Evolutionary conservation across 2,113 vertebrate genomes (phyloP).

Genomic region (Lepus timidus): DNA sequence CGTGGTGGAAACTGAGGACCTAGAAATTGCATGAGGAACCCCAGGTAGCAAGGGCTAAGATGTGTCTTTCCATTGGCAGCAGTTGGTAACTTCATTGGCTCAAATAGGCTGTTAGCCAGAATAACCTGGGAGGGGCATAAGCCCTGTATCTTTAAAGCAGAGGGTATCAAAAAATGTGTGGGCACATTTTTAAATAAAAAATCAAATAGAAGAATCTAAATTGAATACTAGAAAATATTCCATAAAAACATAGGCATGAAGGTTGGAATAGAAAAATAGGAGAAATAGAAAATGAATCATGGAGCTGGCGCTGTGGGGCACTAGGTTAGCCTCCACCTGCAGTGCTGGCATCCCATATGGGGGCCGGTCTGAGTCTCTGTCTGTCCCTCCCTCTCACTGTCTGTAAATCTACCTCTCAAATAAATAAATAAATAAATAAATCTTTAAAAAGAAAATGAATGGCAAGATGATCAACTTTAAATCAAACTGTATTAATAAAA

Average conservation of each 20-base stretch:
- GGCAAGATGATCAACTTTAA: neutral
- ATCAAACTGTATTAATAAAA: neutral
- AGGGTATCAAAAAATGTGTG: neutral
- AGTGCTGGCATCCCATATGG: too few relatives aligned
- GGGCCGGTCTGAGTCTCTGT: too few relatives aligned
- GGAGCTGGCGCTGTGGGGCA: too few relatives aligned
- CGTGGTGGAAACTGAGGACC: neutral
- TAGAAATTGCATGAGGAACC: fast-evolving
- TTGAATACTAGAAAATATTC: neutral
- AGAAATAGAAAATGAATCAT: neutral
- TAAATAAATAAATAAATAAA: too few relatives aligned
- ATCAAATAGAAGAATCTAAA: neutral
- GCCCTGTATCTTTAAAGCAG: neutral
- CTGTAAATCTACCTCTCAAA: too few relatives aligned
- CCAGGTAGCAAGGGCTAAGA: neutral
- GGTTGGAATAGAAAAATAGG: neutral
- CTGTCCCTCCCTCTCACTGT: too few relatives aligned
- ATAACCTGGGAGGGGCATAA: neutral
- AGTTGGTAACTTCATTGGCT: neutral
- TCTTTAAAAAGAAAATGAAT: neutral
- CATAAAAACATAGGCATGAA: neutral
- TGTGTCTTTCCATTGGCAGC: neutral
- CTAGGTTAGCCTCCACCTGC: too few relatives aligned
- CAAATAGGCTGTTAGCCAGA: neutral
- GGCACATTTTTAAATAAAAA: neutral